A percentile compares a stretch with the other conserved stretches of the same genome.
phyloP scores from a whole-genome alignment of 2,888 invertebrate species.

The Nomada ruficornis region DNA sequence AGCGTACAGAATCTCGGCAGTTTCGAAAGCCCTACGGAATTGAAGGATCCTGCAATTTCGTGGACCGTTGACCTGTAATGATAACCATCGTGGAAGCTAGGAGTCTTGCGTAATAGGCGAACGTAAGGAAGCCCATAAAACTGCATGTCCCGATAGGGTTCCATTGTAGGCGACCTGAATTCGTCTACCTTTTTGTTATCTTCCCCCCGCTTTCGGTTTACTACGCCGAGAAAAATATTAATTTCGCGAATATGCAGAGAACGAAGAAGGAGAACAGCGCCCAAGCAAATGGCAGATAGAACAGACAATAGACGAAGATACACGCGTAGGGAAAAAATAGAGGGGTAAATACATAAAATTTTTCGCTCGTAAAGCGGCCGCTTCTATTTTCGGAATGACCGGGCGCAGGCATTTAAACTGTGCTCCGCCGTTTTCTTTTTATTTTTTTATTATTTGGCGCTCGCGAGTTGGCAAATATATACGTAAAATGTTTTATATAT shows the following conservation, averaged over 20 bases:
- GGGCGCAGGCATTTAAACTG: constrained; percentile 21
- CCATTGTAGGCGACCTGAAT: constrained; percentile 36
- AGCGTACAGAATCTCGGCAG: constrained; percentile 39
- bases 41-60: constrained; percentile 78
- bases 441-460: constrained; percentile 33
- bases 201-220: neutral
- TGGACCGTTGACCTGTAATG: constrained; percentile 81
- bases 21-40: constrained; percentile 60
- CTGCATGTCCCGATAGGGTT: constrained; percentile 57
- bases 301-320: neutral
- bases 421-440: neutral
- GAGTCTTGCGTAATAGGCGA: constrained; percentile 63
- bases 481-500: constrained; percentile 42
- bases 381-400: constrained; percentile 35
- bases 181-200: constrained; percentile 20
- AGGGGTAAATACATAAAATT: constrained; percentile 24
- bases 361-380: constrained; percentile 27
- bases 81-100: constrained; percentile 78
- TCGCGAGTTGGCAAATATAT: constrained; percentile 27
- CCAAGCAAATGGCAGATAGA: neutral
- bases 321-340: neutral
- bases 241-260: neutral
- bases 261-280: neutral
- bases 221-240: constrained; percentile 8
- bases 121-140: constrained; percentile 59